Evolutionary conservation across 2,888 invertebrate species (phyloP).

Genomic region (Sclerodermus sp.): DNA sequence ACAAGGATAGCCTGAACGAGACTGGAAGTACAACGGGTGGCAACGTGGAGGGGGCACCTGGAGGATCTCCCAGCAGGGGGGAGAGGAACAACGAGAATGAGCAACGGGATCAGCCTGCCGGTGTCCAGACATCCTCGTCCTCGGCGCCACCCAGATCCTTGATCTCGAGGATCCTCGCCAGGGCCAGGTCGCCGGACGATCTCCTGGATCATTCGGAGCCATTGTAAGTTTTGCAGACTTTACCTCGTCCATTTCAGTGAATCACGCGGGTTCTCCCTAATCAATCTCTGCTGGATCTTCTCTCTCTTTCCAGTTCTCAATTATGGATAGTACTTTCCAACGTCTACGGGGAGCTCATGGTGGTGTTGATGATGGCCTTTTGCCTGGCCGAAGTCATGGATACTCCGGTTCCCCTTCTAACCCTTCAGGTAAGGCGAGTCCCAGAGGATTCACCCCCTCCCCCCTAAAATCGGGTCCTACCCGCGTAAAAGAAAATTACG

Average conservation of each 20-base stretch:
- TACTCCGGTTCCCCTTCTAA: slow-evolving; percentile 59
- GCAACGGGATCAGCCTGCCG: background rate
- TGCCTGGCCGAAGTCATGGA: slow-evolving; percentile 62
- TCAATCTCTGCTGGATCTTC: background rate
- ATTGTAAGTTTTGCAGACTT: slow-evolving; percentile 56
- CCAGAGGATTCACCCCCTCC: too few relatives aligned
- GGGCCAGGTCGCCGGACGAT: slow-evolving; percentile 46
- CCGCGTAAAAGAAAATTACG: too few relatives aligned
- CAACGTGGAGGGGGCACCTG: slow-evolving; percentile 47
- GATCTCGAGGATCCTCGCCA: slow-evolving; percentile 49
- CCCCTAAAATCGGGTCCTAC: too few relatives aligned
- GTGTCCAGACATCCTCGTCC: slow-evolving; percentile 15
- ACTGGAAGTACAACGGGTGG: slow-evolving; percentile 54
- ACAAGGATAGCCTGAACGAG: slow-evolving; percentile 60
- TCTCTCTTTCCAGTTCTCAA: slow-evolving; percentile 52
- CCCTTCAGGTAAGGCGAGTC: slow-evolving; percentile 57
- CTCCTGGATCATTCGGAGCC: slow-evolving; percentile 57
- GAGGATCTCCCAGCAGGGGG: slow-evolving; percentile 39
- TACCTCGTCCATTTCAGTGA: too few relatives aligned
- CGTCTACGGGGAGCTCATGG: slow-evolving; percentile 61
- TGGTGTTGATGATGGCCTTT: slow-evolving; percentile 60
- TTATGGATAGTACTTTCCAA: slow-evolving; percentile 61
- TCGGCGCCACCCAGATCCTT: slow-evolving; percentile 44
- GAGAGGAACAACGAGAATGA: slow-evolving; percentile 29
- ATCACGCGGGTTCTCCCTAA: too few relatives aligned